Base-by-base conservation (phyloP, 2,797 vertebrate genomes). In the Takifugu ocellatus region DNA sequence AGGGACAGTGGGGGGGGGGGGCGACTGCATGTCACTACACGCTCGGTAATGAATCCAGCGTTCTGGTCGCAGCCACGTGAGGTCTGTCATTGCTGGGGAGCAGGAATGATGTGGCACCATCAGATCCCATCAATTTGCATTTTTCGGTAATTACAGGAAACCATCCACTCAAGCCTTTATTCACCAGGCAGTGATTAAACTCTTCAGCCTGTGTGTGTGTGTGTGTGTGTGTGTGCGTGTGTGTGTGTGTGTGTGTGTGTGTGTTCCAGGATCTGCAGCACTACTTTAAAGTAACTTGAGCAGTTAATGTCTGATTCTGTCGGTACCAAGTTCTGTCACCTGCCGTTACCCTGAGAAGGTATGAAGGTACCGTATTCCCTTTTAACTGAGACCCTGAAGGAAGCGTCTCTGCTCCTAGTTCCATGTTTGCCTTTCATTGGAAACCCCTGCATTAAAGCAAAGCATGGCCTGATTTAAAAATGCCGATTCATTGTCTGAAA, bases 331-430 rank as follows among this genome's bases (percentile, higher is more conserved):
- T 61, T 57, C 31, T 52, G 49, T 52, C 31, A 36, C 59, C 21
- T 29, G 25, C 31, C 7, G 31, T 45, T 63, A 51, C n/a, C 16
- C 49, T 43, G 39, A 51, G 39, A 27, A 48, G 47, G 39, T 12
- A 50, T 17, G 36, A 53, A 51, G 11, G 25, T 42, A n/a, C n/a
- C n/a, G n/a, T n/a, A n/a, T 56, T 49, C 6, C 36, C 17, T 51
- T 58, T 73, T 14, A 46, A 46, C n/a, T 39, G 42, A 53, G 49
- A 25, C 29, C 17, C 15, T 66, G 54, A 56, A 74, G 26, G 17
- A 39, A 47, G 12, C 42, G 33, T 39, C 39, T 33, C 65, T 58
- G 60, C 12, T 47, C 7, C 17, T n/a, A 24, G 43, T 7, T 44
- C 9, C 16, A 44, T 44, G 51, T 52, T 58, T 74, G 47, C 48